Base-by-base conservation (phyloP, 2,888 invertebrate species). In the Aphodius granarius region DNA sequence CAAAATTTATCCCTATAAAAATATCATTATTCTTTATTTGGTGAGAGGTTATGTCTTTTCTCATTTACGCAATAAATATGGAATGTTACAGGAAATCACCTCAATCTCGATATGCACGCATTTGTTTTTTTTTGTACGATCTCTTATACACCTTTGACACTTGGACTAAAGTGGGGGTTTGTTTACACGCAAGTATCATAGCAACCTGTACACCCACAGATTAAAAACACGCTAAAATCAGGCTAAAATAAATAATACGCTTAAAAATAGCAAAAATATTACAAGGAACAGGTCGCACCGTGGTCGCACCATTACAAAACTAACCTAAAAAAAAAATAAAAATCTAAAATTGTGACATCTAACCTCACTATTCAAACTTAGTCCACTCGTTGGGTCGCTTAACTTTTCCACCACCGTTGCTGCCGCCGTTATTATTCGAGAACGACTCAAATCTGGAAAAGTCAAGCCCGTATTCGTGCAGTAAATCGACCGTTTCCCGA, bases 381-480 rank as follows among this genome's bases (percentile, higher is more conserved):
- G 90, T 90, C 91, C 91, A 91, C 81, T 90, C 89, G 78, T 88
- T 89, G 82, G 89, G 89, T 22, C 88, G 85, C 80, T 88, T 89
- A 79, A 88, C 87, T 81, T 87, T 86, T 76, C 85, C 84, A 65
- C 83, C 84, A 79, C 87, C 63, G 63, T 17, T 73, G 21, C 17
- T 63, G 19, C 68, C 66, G n/a, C 20, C 20, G 13, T 20, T 22
- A 68, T 15, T 21, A 18, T 72, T 72, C 72, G 72, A 62, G 43
- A 73, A 88, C 19, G 86, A 83, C 78, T 85, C 87, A 83, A 84
- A 87, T 73, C 85, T 85, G 73, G 88, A 82, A 84, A 94, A 93
- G 86, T 94, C 92, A 80, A 94, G 87, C 73, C 94, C 94, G 82
- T 94, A 94, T 82, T 94, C 94, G 82, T 92, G 91, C 78, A 94